Conservation (phyloP, 2,113 vertebrate genomes). For the Microcebus ravelobensis region DNA sequence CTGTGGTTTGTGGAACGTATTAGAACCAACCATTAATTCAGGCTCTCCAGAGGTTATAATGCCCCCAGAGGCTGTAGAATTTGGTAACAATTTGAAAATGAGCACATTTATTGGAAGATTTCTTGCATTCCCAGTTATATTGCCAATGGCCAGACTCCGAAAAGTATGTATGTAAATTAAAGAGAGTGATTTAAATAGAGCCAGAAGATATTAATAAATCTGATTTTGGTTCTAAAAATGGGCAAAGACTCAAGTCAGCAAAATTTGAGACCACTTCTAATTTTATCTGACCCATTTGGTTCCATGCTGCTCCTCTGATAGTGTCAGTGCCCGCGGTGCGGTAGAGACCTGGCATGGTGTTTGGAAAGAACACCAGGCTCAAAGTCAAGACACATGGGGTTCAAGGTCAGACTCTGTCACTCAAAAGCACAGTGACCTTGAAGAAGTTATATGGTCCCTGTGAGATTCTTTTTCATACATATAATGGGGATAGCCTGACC, state of each 20-base stretch:
- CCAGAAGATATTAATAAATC: slow-evolving; percentile 68
- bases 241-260: slow-evolving; percentile 65
- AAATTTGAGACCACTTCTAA: slow-evolving; percentile 76
- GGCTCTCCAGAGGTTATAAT: neutral
- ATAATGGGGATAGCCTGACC: neutral
- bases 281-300: slow-evolving; percentile 73
- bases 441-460: neutral
- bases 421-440: neutral
- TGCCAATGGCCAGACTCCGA: slow-evolving; percentile 18
- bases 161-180: slow-evolving; percentile 50
- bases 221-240: slow-evolving; percentile 70
- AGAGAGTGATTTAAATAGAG: slow-evolving; percentile 57
- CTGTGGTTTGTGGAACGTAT: neutral
- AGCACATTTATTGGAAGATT: neutral
- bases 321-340: neutral
- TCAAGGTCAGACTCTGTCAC: slow-evolving; percentile 38
- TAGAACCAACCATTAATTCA: neutral
- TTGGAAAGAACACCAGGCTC: neutral
- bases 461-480: neutral
- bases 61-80: neutral
- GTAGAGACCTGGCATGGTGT: neutral
- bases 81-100: slow-evolving; percentile 22
- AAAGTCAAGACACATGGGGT: slow-evolving; percentile 5
- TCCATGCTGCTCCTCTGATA: slow-evolving; percentile 12
- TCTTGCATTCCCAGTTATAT: neutral